Conservation (phyloP, 2,888 invertebrate genomes). For the Hyles lineata region DNA sequence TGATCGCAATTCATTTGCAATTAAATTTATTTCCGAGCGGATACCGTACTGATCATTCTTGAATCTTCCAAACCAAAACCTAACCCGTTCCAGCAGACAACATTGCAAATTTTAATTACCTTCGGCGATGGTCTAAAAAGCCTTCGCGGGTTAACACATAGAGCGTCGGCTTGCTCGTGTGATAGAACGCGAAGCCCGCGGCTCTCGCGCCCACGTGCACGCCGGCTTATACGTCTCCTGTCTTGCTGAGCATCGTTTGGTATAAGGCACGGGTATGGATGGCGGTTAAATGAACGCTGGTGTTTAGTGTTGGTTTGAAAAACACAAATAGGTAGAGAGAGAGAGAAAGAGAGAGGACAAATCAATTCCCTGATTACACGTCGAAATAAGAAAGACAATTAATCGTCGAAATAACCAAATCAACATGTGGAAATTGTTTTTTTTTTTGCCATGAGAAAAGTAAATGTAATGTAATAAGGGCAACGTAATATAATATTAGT, state of each 20-base stretch:
- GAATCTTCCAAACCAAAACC: constrained; percentile 2
- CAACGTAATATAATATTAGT: too few species aligned
- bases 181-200: constrained; percentile 50
- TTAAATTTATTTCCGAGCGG: too few species aligned
- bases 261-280: constrained; percentile 49
- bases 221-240: constrained; percentile 77
- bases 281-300: constrained; percentile 25
- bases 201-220: constrained; percentile 70
- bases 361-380: too few species aligned
- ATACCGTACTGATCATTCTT: too few species aligned
- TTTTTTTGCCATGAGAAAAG: too few species aligned
- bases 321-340: too few species aligned
- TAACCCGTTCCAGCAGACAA: background rate
- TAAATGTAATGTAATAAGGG: too few species aligned
- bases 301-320: background rate
- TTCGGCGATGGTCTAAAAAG: constrained; percentile 26
- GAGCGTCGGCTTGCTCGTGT: constrained; percentile 4
- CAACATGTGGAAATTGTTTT: too few species aligned
- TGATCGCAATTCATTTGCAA: too few species aligned
- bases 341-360: too few species aligned
- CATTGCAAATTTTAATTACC: constrained; percentile 29
- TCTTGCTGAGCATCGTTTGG: constrained; percentile 58
- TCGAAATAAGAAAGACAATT: too few species aligned
- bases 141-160: constrained; percentile 29
- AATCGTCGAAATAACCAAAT: too few species aligned